Percentiles rank a stretch among this genome's conserved stretches.
phyloP scores from a whole-genome alignment of 2,888 invertebrate genomes.

The Synergus gifuensis region DNA sequence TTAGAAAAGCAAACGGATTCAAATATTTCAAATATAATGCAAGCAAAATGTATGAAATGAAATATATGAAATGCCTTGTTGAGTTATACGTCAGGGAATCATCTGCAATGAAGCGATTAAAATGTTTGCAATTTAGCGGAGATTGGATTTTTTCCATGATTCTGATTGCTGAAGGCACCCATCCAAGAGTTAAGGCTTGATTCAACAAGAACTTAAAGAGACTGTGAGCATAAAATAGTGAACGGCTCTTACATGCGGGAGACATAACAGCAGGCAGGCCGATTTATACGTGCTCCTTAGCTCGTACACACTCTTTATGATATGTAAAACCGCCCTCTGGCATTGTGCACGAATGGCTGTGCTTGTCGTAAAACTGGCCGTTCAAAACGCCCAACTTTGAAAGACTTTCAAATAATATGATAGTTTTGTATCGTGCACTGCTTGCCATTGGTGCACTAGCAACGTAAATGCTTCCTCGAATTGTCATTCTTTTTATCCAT shows the following conservation, averaged over 20 bases:
- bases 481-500: neutral
- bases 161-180: neutral
- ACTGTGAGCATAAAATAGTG: conserved; percentile 66
- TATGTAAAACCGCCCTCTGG: conserved; percentile 69
- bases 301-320: conserved; percentile 67
- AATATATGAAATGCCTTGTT: neutral
- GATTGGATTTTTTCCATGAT: neutral
- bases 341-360: conserved; percentile 61
- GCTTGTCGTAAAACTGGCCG: conserved; percentile 65
- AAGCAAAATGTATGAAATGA: too few relatives aligned
- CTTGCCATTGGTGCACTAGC: conserved; percentile 5
- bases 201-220: conserved; percentile 49
- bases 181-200: neutral
- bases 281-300: conserved; percentile 71
- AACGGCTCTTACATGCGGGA: conserved; percentile 64
- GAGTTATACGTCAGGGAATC: neutral
- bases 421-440: conserved; percentile 29
- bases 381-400: conserved; percentile 41
- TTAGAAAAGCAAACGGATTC: neutral
- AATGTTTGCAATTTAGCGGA: neutral
- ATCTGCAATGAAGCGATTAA: conserved; percentile 1
- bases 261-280: conserved; percentile 69
- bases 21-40: too few relatives aligned
- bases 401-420: conserved; percentile 41
- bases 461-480: conserved; percentile 9